phyloP scores from a whole-genome alignment of 2,113 vertebrate genomes.

The Macrotus californicus region DNA sequence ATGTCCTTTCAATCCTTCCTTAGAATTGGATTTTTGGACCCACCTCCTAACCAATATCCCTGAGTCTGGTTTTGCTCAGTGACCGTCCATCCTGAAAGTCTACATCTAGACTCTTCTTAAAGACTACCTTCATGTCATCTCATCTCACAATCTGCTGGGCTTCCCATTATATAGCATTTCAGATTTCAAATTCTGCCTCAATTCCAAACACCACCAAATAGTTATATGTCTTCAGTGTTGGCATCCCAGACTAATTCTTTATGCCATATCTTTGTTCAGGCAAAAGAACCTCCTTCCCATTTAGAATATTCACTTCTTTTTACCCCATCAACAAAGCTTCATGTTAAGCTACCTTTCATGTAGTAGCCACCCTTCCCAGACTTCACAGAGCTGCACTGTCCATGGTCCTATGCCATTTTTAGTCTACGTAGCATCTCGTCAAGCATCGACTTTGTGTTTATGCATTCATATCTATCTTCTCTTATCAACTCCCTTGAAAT shows the following conservation, averaged over 20 bases:
- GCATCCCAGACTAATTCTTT: neutral
- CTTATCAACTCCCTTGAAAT: constrained; percentile 8
- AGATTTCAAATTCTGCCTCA: constrained; percentile 1
- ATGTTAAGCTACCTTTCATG: neutral
- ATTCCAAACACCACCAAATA: neutral
- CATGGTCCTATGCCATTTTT: neutral
- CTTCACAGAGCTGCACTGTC: neutral
- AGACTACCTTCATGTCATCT: neutral
- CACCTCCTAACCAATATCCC: neutral
- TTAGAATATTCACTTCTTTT: neutral
- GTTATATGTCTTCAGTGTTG: neutral
- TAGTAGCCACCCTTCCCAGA: neutral
- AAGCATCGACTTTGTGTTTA: neutral
- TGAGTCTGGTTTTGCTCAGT: neutral
- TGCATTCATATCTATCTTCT: neutral
- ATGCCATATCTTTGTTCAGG: neutral
- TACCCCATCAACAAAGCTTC: neutral
- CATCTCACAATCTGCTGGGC: neutral
- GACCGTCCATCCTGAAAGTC: neutral
- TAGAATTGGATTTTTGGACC: neutral
- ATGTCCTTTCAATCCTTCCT: neutral
- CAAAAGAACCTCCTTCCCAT: neutral
- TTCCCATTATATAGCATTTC: neutral
- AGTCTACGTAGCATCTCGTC: neutral
- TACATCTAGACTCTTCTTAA: neutral